Evolutionary conservation across 2,113 vertebrate genomes (phyloP), one percentile per base, ranked within the genome.

Genomic region (Natator depressus): DNA sequence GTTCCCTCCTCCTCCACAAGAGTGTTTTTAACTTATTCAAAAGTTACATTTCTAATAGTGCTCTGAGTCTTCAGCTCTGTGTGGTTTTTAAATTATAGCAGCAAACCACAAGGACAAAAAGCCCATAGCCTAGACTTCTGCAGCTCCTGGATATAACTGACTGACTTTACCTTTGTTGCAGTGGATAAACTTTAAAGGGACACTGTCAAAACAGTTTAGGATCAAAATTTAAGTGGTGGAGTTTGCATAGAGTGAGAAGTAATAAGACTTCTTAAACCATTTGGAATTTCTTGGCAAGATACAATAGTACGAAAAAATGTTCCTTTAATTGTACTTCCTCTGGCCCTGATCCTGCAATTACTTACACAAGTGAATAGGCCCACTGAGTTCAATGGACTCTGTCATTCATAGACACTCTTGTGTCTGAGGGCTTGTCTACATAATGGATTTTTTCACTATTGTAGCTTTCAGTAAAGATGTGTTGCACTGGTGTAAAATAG

Each of bases 31-130:
- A 96, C 97, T 97, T 93, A 93, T 96, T 97, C 93, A n/a, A 6
- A 96, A 97, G 93, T 96, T 90, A 29, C 80, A 29, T 98, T 98
- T 97, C 97, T 97, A 97, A 93, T 91, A 97, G 93, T 88, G 96
- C 96, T 93, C 93, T 92, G 20, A 96, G 89, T 84, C 89, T 97
- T 86, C 6, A 8, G 80, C 90, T 0, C 89, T 69, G 88, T 94
- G 97, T 97, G 97, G 95, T 96, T 98, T 98, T 95, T 93, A 97
- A 98, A 98, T 98, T 97, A 97, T 1, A 95, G 90, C 96, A 95
- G 94, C 91, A 96, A 97, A 96, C 95, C 95, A 27, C 96, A 96
- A 95, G 96, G 93, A 86, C 91, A 91, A 84, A 95, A 96, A 94
- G 82, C 88, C 92, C 81, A 25, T 24, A 93, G 93, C 95, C 81